phyloP scores from a whole-genome alignment of 2,797 vertebrate genomes.

The Cynopterus sphinx region DNA sequence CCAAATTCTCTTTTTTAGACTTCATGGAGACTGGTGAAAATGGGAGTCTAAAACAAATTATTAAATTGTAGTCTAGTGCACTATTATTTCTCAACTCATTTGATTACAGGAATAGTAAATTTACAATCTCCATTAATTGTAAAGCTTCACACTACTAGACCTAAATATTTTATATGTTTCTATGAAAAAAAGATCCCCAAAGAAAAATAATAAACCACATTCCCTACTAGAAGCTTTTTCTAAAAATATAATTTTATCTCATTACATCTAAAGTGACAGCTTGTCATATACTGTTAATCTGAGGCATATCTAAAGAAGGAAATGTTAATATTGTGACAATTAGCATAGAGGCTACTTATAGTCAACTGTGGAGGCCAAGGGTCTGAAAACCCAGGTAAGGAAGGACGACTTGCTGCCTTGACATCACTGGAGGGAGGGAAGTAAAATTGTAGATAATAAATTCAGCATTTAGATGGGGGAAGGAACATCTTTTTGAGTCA shows the following conservation, averaged over 20 bases:
- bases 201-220: not conserved
- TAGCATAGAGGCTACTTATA: not conserved
- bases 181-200: not conserved
- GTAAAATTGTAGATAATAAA: not conserved
- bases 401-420: not conserved
- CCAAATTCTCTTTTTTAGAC: not conserved
- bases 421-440: rapidly evolving
- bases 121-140: not conserved
- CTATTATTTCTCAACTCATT: not conserved
- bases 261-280: not conserved
- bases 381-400: not conserved
- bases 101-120: not conserved
- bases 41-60: not conserved
- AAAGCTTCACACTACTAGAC: not conserved
- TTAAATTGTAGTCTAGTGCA: not conserved
- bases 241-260: not conserved
- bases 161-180: not conserved
- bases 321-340: not conserved
- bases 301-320: not conserved
- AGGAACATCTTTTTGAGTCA: not conserved
- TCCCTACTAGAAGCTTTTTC: not conserved
- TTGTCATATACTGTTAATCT: not conserved
- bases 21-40: not conserved
- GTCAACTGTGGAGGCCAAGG: not conserved
- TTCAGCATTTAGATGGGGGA: not conserved